phyloP scores from a whole-genome alignment of 2,113 vertebrate genomes.

The Dryoscopus gambensis region DNA sequence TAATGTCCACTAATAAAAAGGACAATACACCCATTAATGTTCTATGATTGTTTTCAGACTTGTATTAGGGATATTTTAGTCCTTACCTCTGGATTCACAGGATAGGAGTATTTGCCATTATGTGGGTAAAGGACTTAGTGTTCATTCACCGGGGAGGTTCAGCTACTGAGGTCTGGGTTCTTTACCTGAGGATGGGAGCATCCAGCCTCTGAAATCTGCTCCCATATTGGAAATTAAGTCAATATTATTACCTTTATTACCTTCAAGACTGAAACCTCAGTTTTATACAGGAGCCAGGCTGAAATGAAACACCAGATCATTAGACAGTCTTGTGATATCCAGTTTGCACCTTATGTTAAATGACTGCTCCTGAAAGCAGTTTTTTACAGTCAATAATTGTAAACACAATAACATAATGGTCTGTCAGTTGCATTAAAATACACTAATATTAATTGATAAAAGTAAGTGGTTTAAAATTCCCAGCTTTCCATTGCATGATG shows the following conservation, averaged over 20 bases:
- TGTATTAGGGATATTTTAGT: neutral
- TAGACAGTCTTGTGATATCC: neutral
- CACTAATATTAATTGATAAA: slow-evolving; percentile 42
- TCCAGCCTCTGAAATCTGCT: neutral
- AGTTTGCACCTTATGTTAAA: slow-evolving; percentile 47
- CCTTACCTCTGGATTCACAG: neutral
- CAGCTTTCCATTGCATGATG: neutral
- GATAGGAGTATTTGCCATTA: neutral
- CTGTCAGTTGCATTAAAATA: neutral
- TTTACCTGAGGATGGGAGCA: neutral
- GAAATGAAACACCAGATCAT: neutral
- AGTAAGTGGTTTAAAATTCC: slow-evolving; percentile 6
- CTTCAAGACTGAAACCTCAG: neutral
- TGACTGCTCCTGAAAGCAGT: slow-evolving; percentile 17
- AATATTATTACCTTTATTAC: neutral
- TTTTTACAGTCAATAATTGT: slow-evolving; percentile 49
- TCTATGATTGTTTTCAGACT: neutral
- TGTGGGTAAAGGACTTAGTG: neutral
- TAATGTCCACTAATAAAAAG: neutral
- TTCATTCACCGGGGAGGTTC: neutral
- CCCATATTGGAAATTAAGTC: neutral
- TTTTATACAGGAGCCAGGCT: neutral
- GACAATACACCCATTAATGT: neutral
- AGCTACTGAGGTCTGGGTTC: neutral
- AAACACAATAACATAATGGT: slow-evolving; percentile 10